Base-by-base conservation (phyloP, 2,888 invertebrate species). In the Cylindroiulus punctatus region DNA sequence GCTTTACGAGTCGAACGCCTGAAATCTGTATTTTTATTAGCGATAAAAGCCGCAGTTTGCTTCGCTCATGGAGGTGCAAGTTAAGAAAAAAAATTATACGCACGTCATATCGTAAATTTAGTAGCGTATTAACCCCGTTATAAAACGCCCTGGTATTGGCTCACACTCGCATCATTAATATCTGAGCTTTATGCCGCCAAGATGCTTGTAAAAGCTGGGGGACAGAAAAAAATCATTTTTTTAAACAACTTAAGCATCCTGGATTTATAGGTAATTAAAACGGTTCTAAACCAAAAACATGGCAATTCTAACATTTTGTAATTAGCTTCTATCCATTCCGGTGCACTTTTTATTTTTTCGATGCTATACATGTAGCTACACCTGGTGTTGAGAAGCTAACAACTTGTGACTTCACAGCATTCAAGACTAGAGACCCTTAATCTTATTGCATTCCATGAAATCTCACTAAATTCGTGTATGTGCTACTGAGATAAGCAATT, bases 1-100 rank as follows among this genome's bases (percentile, higher is more conserved):
- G 26, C 65, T 65, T 65, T 65, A 26, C 65, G 26, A 65, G 65
- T 26, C 65, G 26, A 65, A 65, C 57, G 65, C 65, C 26, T 26
- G 65, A 65, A 65, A 65, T 65, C 65, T 65, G 65, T 65, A 65
- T 65, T 65, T 65, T 65, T 65, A 65, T 65, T 65, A 65, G 65
- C 26, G 26, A 65, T 65, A 65, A 65, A 65, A 65, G 26, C 65
- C 12, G 65, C 65, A 57, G 57, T 17, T 57, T 26, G 26, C 65
- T 26, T 10, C 26, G 65, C 65, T 65, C n/a, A 65, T 26, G n/a
- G 65, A 26, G n/a, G 12, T 26, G 65, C 26, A 65, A 26, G 65
- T 65, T 65, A 26, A 65, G 65, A 26, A 65, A 65, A 52, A 65
- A 65, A 65, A 65, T 65, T 65, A 65, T 10, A 65, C 65, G 65